Evolutionary conservation across 2,888 invertebrate species (phyloP), one percentile per base, ranked within the genome.

Genomic region (Eurytoma adleriae): DNA sequence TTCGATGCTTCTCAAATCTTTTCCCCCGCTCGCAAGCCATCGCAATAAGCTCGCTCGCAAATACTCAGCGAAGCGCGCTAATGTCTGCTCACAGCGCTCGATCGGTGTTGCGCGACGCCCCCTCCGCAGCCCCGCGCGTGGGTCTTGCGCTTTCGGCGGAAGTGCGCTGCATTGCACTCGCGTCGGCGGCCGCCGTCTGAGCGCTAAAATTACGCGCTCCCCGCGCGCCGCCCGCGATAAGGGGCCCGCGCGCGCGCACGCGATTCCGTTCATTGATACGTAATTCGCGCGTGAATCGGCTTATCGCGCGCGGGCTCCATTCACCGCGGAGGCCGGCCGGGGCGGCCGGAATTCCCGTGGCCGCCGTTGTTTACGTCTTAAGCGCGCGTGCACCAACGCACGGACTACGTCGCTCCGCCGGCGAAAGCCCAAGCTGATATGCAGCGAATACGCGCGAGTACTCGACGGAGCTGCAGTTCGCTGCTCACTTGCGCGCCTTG

Each of bases 211-310:
- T 67, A 67, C 50, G 20, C 67, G 24, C 12, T 10, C 20, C 40
- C 40, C 40, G 40, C 40, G 40, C 40, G 40, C 40, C 40, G 50
- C 50, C 24, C 67, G 14, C 27, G 68, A 54, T 68, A 64, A 64
- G 64, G 18, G 40, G 40, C n/a, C 12, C 18, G 64, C 64, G n/a
- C 40, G n/a, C 40, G 40, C 16, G 64, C 40, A 14, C 16, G 30
- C 30, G 40, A 40, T 40, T 48, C 48, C 62, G 62, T 62, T 62
- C 62, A 62, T 62, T 62, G 62, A 62, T 62, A 62, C 62, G 62
- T 10, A 59, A 12, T 50, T 52, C 52, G 40, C 50, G 52, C 67
- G 67, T 67, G 50, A 50, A 67, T 50, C 67, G 67, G 20, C 24
- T 12, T 16, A 16, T 16, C 54, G n/a, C 54, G 59, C 59, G 14